Conservation (phyloP, 2,888 invertebrate genomes). For the Carterocephalus palaemon region DNA sequence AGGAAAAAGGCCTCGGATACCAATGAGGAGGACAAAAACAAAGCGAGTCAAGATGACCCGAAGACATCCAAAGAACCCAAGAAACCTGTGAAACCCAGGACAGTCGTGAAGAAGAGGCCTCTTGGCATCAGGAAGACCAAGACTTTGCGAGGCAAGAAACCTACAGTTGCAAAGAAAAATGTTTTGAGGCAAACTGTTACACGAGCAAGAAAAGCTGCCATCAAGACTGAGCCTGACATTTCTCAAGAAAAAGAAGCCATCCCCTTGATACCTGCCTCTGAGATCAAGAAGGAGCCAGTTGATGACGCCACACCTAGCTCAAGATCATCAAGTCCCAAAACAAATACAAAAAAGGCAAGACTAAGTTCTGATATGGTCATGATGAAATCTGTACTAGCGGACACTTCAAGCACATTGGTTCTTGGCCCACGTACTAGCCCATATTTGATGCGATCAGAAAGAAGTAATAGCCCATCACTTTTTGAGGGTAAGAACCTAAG, state of each 20-base stretch:
- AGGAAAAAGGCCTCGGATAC: conserved; percentile 69
- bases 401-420: conserved; percentile 58
- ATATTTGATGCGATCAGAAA: conserved; percentile 80
- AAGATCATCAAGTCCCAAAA: conserved; percentile 71
- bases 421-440: conserved; percentile 74
- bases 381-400: conserved; percentile 69
- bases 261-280: conserved; percentile 62
- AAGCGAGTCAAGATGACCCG: conserved; percentile 62
- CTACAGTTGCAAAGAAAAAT: conserved; percentile 55
- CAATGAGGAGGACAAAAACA: conserved; percentile 60
- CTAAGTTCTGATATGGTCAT: conserved; percentile 69
- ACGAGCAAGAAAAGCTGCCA: conserved; percentile 58
- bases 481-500: conserved; percentile 79
- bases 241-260: conserved; percentile 61
- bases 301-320: conserved; percentile 65
- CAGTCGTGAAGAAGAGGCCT: conserved; percentile 66
- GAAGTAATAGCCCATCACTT: conserved; percentile 72
- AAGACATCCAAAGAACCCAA: conserved; percentile 68
- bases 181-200: conserved; percentile 55
- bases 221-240: conserved; percentile 53
- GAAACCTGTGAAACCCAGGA: conserved; percentile 62
- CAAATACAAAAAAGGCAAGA: conserved; percentile 62
- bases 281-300: conserved; percentile 69
- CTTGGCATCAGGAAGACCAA: conserved; percentile 67
- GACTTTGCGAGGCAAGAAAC: conserved; percentile 63